A percentile compares a stretch with the other conserved stretches of the same genome.
Conservation (phyloP, 2,888 invertebrate genomes). For the Zelleria hepariella region DNA sequence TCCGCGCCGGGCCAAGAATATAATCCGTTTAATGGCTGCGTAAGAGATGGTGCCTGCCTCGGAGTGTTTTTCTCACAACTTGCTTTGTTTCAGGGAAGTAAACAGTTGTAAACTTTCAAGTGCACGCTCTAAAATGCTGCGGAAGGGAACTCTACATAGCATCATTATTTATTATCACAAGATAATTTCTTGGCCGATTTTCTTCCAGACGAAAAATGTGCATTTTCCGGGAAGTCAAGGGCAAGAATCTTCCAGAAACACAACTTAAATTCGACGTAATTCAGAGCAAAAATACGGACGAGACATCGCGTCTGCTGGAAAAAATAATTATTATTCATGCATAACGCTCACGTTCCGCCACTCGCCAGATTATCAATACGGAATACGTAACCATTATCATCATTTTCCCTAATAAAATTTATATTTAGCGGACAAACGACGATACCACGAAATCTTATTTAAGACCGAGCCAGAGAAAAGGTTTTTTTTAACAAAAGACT, state of each 20-base stretch:
- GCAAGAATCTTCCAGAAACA: no score
- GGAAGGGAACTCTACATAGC: no score
- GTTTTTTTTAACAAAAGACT: background rate
- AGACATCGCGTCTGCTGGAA: no score
- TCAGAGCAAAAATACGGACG: no score
- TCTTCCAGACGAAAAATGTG: no score
- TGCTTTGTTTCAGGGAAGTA: background rate
- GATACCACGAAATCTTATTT: background rate
- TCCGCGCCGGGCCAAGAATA: slow-evolving; percentile 45
- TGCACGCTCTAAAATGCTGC: background rate
- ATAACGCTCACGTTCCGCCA: no score
- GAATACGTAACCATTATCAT: background rate
- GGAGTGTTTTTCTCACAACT: background rate
- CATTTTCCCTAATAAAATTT: background rate
- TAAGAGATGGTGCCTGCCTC: slow-evolving; percentile 29
- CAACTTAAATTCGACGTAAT: no score
- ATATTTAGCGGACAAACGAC: background rate
- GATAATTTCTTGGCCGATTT: no score
- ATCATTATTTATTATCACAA: no score
- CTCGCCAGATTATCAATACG: background rate
- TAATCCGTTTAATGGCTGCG: slow-evolving; percentile 49
- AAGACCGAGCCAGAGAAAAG: background rate
- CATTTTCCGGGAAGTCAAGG: no score
- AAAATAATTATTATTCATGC: no score
- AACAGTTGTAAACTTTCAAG: background rate